A percentile compares a stretch with the other conserved stretches of the same genome.
Conservation (phyloP, 2,113 vertebrate species). For the Mellivora capensis region DNA sequence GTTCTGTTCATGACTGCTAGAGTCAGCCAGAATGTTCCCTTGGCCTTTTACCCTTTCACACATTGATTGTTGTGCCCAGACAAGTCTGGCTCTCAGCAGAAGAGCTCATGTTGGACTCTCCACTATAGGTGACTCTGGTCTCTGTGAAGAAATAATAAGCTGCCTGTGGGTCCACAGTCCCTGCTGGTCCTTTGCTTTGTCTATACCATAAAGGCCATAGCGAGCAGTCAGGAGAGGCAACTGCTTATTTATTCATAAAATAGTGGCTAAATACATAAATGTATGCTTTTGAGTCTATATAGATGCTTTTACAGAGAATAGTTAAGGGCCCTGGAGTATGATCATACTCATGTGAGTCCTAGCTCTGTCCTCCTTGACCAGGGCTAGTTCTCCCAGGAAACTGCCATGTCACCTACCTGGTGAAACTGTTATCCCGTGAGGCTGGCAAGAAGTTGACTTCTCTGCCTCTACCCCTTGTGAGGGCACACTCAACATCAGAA, state of each 20-base stretch:
- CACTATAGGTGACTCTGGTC: not conserved
- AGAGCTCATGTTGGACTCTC: not conserved
- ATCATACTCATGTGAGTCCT: not conserved
- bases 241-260: not conserved
- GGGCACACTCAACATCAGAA: not conserved
- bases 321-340: not conserved
- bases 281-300: too few relatives aligned
- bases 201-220: not conserved
- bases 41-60: not conserved
- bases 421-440: not conserved
- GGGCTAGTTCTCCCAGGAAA: not conserved
- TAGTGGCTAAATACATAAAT: not conserved
- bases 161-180: not conserved
- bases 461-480: not conserved
- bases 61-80: not conserved
- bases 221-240: not conserved
- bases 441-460: not conserved
- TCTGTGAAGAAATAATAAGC: not conserved
- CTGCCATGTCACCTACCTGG: not conserved
- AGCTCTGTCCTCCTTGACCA: not conserved
- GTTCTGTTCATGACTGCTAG: not conserved
- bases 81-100: not conserved
- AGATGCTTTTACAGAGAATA: not conserved
- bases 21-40: not conserved
- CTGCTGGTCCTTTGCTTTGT: not conserved